phyloP scores from a whole-genome alignment of 1,140 invertebrate genomes.

The Drosophila azteca region DNA sequence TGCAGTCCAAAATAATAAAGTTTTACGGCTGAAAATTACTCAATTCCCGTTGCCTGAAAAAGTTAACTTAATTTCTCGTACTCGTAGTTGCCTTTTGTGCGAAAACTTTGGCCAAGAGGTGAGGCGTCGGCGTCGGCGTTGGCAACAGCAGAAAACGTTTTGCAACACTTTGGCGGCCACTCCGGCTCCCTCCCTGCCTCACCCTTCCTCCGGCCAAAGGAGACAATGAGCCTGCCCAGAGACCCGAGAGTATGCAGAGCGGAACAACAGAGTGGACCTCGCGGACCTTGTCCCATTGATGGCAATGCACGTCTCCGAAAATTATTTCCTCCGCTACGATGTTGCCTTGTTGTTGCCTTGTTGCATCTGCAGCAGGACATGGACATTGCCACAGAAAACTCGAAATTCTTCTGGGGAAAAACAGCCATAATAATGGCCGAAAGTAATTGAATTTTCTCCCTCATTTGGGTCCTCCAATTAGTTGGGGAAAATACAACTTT shows the following conservation, averaged over 20 bases:
- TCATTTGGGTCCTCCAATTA: conserved; percentile 69
- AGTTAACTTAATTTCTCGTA: conserved; percentile 78
- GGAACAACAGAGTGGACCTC: conserved; percentile 10
- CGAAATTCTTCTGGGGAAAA: conserved; percentile 2
- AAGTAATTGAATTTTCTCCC: conserved; percentile 75
- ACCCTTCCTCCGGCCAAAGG: background rate
- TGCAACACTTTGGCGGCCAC: conserved; percentile 57
- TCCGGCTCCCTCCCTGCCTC: background rate
- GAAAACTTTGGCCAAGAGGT: conserved; percentile 57
- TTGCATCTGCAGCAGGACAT: background rate
- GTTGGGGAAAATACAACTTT: conserved; percentile 18
- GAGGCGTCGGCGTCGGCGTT: conserved; percentile 13
- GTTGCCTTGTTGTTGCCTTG: conserved; percentile 19
- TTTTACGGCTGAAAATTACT: conserved; percentile 79
- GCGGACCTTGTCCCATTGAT: conserved; percentile 56
- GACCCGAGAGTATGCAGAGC: conserved; percentile 9
- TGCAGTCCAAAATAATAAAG: conserved; percentile 71
- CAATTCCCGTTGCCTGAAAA: conserved; percentile 76
- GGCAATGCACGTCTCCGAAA: conserved; percentile 63
- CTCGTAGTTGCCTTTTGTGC: conserved; percentile 72
- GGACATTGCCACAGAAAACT: conserved; percentile 37
- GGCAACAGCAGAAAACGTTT: conserved; percentile 49
- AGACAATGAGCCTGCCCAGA: background rate
- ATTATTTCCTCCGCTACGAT: conserved; percentile 14
- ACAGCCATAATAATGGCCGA: conserved; percentile 53